Conservation (phyloP, 2,113 vertebrate species). For the Rana temporaria region DNA sequence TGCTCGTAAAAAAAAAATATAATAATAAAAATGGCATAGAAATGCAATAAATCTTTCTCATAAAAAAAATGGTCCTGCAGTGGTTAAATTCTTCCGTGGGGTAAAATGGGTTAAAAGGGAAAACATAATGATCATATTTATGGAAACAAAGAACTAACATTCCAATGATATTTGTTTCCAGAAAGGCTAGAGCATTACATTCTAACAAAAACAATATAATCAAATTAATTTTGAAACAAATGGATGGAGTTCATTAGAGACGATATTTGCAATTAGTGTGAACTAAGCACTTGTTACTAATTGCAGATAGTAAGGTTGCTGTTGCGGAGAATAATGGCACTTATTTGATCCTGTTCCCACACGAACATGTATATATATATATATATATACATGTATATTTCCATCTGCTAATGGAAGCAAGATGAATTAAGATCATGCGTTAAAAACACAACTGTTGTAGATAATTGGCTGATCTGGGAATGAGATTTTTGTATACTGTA, state of each 20-base stretch:
- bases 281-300: slow-evolving; percentile 26
- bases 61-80: too few relatives aligned
- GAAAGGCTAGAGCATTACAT: background rate
- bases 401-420: slow-evolving; percentile 58
- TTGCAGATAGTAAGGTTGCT: slow-evolving; percentile 55
- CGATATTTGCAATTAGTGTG: slow-evolving; percentile 31
- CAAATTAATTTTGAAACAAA: slow-evolving; percentile 12
- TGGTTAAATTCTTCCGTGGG: too few relatives aligned
- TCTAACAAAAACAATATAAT: background rate
- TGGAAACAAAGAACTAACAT: background rate
- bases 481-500: slow-evolving; percentile 42
- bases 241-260: slow-evolving; percentile 42
- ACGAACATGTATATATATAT: slow-evolving; percentile 52
- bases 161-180: background rate
- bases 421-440: slow-evolving; percentile 58
- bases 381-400: slow-evolving; percentile 54
- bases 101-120: too few relatives aligned
- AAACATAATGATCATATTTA: too few relatives aligned
- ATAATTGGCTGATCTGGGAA: slow-evolving; percentile 58
- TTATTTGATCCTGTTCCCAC: slow-evolving; percentile 49
- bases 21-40: too few relatives aligned
- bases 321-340: slow-evolving; percentile 36
- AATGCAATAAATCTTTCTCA: too few relatives aligned
- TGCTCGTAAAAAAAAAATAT: too few relatives aligned
- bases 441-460: slow-evolving; percentile 53